phyloP scores from a whole-genome alignment of 2,113 vertebrate species.

The Sylvietta virens region DNA sequence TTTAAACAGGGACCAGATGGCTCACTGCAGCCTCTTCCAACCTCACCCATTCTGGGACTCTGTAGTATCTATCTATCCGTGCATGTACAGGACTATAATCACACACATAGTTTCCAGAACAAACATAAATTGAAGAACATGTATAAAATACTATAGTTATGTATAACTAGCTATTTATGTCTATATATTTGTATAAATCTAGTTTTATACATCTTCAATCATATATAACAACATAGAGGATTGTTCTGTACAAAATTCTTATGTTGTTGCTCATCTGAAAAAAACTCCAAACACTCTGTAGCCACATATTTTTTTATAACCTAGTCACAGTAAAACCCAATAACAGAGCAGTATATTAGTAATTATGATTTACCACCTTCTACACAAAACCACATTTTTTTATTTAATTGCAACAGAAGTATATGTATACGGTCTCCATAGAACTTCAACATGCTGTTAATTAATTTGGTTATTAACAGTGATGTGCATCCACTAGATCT shows the following conservation, averaged over 20 bases:
- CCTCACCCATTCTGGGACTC: not conserved
- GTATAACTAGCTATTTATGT: not conserved
- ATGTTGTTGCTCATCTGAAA: not conserved
- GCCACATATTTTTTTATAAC: not conserved
- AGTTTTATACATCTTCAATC: not conserved
- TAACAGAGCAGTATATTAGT: not conserved
- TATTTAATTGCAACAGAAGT: not conserved
- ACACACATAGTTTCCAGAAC: not conserved
- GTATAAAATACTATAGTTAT: not conserved
- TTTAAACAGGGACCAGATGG: not conserved
- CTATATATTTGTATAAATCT: not conserved
- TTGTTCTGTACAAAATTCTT: not conserved
- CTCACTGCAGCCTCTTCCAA: not conserved
- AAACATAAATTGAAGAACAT: not conserved
- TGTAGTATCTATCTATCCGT: not conserved
- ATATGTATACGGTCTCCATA: not conserved
- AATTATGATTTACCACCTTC: not conserved
- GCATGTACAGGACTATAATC: not conserved
- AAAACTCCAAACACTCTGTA: not conserved
- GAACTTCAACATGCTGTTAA: not conserved
- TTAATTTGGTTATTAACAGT: constrained; percentile 14
- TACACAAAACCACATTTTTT: not conserved
- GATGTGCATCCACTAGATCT: not conserved
- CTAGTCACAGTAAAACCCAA: not conserved
- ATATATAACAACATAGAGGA: not conserved